These are phyloP conservation scores for Heliocidaris tuberculata DNA, from an alignment of 35 echinoderm and acorn worm genomes.

Conservation along the genomic window DNA sequence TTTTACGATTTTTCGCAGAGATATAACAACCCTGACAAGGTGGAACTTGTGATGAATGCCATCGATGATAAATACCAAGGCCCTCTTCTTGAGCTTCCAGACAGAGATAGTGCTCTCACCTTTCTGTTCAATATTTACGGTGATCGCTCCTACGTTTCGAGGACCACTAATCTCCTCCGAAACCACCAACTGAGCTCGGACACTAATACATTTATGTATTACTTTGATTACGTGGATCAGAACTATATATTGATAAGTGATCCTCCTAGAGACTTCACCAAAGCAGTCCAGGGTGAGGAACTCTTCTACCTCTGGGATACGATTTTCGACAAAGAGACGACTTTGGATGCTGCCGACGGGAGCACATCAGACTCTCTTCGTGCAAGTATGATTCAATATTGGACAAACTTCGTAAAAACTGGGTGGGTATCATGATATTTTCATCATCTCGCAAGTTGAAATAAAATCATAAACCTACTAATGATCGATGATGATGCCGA, in stretches of 20 bases:
- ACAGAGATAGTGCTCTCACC: not conserved
- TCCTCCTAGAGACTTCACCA: not conserved
- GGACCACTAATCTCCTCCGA: not conserved
- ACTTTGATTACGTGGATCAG: slow-evolving; percentile 46
- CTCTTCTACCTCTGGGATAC: slow-evolving; percentile 47
- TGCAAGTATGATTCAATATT: slow-evolving; percentile 17
- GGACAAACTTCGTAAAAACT: slow-evolving; percentile 42
- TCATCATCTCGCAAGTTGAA: no score
- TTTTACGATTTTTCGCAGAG: not conserved
- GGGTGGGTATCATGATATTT: not conserved
- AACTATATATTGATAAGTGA: not conserved
- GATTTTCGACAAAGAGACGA: not conserved
- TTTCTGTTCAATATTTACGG: not conserved
- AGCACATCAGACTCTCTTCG: not conserved
- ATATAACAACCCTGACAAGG: not conserved
- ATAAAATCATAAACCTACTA: no score
- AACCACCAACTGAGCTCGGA: not conserved
- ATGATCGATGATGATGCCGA: no score
- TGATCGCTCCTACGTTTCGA: not conserved
- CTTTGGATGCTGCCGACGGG: not conserved
- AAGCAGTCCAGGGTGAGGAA: slow-evolving; percentile 16
- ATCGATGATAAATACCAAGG: not conserved
- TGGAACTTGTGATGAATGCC: not conserved
- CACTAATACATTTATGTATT: slow-evolving; percentile 46
- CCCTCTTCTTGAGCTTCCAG: slow-evolving; percentile 10